Evolutionary conservation across 37 sponge, comb jelly and placozoan genomes (phyloP).

Genomic region (Hexactinellida sp.): DNA sequence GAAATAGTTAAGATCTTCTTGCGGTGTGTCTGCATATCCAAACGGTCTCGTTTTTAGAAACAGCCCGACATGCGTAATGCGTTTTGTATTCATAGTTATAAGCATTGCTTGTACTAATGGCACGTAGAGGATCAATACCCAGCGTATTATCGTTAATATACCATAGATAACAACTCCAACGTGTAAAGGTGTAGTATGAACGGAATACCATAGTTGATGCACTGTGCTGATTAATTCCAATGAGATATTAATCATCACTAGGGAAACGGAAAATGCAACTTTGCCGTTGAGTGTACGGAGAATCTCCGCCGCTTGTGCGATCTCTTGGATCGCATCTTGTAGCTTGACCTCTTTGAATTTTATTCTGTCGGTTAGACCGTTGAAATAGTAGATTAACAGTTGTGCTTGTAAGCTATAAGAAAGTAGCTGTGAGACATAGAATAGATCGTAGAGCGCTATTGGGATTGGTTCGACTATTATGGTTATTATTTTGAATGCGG

Average conservation of each 20-base stretch:
- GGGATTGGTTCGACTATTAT: background rate
- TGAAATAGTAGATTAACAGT: background rate
- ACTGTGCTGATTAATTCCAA: background rate
- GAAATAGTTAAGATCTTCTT: constrained; percentile 6
- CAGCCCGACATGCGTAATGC: background rate
- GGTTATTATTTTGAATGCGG: background rate
- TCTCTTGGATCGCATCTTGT: background rate
- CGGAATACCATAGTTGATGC: background rate
- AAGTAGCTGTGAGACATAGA: background rate
- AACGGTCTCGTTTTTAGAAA: background rate
- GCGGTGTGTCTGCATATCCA: constrained; percentile 7
- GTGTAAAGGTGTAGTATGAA: background rate
- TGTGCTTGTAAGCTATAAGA: background rate
- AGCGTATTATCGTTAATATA: background rate
- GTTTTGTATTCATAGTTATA: background rate
- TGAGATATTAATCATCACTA: background rate
- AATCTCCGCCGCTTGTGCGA: background rate
- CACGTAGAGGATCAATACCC: background rate
- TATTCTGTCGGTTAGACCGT: background rate
- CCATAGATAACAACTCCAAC: background rate
- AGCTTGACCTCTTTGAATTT: background rate
- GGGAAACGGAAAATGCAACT: background rate
- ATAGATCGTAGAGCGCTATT: background rate
- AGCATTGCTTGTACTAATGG: background rate
- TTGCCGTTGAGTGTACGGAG: background rate